Evolutionary conservation across 2,113 vertebrate species (phyloP).

Genomic region (Sylvilagus bachmani): DNA sequence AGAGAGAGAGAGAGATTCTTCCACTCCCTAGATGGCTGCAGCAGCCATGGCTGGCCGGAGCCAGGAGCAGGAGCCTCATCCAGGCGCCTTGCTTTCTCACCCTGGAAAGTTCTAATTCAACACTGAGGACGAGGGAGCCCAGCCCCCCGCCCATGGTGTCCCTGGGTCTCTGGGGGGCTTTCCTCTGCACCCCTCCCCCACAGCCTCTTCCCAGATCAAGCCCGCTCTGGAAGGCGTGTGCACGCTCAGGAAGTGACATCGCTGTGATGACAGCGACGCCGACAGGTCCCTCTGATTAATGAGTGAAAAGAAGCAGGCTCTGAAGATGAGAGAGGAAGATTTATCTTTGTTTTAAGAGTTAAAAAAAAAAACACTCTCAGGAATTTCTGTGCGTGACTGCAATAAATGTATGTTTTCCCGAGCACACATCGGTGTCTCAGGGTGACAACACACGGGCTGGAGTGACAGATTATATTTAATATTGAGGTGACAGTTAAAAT

Average conservation of each 20-base stretch:
- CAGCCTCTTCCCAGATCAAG: neutral
- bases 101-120: neutral
- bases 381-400: neutral
- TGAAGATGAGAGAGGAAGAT: slow-evolving; percentile 62
- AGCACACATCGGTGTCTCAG: slow-evolving; percentile 3
- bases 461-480: slow-evolving; percentile 56
- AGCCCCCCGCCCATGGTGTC: rapidly evolving
- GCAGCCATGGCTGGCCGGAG: neutral
- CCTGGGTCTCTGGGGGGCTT: neutral
- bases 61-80: too few relatives aligned
- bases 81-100: neutral
- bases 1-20: too few relatives aligned
- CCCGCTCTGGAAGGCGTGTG: neutral
- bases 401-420: slow-evolving; percentile 28
- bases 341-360: slow-evolving; percentile 72
- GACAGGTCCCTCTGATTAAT: slow-evolving; percentile 56
- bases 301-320: slow-evolving; percentile 35
- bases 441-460: neutral
- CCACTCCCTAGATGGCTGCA: too few relatives aligned
- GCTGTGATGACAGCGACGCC: neutral
- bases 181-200: neutral
- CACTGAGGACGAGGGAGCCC: neutral
- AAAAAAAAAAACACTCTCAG: slow-evolving; percentile 2
- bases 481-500: slow-evolving; percentile 52
- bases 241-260: neutral